Evolutionary conservation across 2,113 vertebrate species (phyloP).

Genomic region (Electrona antarctica): DNA sequence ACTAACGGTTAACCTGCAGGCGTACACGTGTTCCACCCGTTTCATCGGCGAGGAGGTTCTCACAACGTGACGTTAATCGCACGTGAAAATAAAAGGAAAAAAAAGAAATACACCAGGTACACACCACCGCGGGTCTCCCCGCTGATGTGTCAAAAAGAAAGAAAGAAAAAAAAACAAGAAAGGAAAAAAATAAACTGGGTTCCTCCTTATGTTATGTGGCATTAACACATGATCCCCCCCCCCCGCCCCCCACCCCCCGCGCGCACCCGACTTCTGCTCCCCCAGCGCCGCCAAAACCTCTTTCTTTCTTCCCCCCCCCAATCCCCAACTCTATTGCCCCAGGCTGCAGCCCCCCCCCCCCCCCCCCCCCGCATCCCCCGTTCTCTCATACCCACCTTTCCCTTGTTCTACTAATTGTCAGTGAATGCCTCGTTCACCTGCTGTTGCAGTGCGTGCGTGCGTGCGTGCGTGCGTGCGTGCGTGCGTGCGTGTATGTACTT

Average conservation of each 20-base stretch:
- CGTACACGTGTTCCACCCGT: slow-evolving; percentile 62
- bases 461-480: too few species aligned
- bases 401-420: neutral
- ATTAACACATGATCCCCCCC: neutral
- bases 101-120: slow-evolving; percentile 31
- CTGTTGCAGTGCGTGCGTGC: neutral
- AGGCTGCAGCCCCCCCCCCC: neutral
- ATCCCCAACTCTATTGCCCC: neutral
- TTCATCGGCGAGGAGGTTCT: slow-evolving; percentile 66
- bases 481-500: too few species aligned
- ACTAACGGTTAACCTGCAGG: slow-evolving; percentile 75
- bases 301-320: neutral
- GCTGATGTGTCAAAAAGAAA: slow-evolving; percentile 27
- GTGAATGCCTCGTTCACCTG: neutral
- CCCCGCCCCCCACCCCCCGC: neutral
- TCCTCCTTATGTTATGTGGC: slow-evolving; percentile 8
- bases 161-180: too few species aligned
- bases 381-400: neutral
- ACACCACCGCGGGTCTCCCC: slow-evolving; percentile 44
- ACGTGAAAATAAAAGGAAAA: neutral
- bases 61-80: slow-evolving; percentile 17
- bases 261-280: neutral
- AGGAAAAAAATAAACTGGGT: slow-evolving; percentile 1
- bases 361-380: neutral
- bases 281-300: too few species aligned